A percentile compares a stretch with the other conserved stretches of the same genome.
Conservation (phyloP, 2,113 vertebrate genomes). For the Micromys minutus region DNA sequence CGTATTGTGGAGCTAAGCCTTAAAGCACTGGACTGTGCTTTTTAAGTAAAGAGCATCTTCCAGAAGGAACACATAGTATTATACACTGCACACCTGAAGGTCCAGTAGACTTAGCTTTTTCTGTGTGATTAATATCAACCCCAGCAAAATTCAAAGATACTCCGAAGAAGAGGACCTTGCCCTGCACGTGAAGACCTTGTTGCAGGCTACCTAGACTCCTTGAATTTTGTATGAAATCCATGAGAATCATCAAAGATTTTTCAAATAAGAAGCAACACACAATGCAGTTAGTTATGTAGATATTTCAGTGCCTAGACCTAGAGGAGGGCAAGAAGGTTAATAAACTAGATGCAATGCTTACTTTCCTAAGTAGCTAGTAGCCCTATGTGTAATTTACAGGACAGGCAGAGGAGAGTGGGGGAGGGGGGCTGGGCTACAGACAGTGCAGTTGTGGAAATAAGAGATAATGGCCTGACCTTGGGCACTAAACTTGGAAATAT, state of each 20-base stretch:
- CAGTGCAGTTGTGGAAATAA: background rate
- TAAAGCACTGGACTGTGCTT: background rate
- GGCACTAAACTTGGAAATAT: constrained; percentile 41
- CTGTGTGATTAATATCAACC: background rate
- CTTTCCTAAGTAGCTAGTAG: background rate
- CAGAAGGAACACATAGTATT: background rate
- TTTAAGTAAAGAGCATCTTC: background rate
- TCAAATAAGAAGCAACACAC: background rate
- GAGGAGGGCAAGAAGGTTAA: background rate
- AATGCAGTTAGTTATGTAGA: background rate
- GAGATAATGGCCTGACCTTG: constrained; percentile 25
- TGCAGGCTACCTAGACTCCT: background rate
- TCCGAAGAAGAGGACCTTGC: background rate
- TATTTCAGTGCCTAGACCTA: background rate
- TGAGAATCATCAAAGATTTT: background rate
- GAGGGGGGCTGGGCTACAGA: background rate
- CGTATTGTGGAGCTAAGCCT: background rate
- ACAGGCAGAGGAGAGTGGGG: background rate
- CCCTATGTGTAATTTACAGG: background rate
- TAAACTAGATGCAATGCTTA: background rate
- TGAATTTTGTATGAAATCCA: background rate
- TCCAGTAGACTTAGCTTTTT: background rate
- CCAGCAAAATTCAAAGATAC: accelerated
- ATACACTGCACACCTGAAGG: background rate
- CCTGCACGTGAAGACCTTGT: background rate